These are phyloP conservation scores for Aelia acuminata DNA, from an alignment of 2,888 invertebrate genomes.

Conservation along the genomic window DNA sequence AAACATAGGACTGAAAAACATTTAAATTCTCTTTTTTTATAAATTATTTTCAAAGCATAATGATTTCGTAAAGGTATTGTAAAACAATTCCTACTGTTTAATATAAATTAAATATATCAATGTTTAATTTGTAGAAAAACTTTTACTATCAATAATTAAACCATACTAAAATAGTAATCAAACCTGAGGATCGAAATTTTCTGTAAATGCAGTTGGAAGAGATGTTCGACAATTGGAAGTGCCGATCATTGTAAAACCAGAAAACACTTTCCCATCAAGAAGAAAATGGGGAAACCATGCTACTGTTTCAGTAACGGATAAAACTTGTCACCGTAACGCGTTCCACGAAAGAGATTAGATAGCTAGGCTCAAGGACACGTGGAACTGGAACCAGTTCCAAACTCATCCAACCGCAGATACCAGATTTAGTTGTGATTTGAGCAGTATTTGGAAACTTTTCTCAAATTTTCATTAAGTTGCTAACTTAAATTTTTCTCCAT, in stretches of 20 bases:
- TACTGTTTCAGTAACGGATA: background rate
- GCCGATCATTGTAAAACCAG: background rate
- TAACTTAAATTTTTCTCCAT: too few relatives aligned
- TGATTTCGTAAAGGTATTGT: too few relatives aligned
- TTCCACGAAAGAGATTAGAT: constrained; percentile 34
- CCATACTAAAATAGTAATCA: too few relatives aligned
- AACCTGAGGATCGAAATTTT: background rate
- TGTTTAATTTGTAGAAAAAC: too few relatives aligned
- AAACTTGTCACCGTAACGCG: background rate
- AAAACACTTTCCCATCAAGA: background rate
- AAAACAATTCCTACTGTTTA: too few relatives aligned
- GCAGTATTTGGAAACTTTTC: too few relatives aligned
- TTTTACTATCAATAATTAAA: too few relatives aligned
- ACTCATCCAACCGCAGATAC: background rate
- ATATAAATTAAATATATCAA: too few relatives aligned
- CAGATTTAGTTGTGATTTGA: background rate
- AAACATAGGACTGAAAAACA: too few relatives aligned
- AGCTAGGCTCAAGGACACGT: constrained; percentile 7
- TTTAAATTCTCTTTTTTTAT: too few relatives aligned
- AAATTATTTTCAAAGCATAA: too few relatives aligned
- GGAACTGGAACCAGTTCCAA: constrained; percentile 19
- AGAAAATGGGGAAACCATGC: background rate
- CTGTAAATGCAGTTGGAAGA: background rate
- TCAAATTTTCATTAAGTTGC: too few relatives aligned
- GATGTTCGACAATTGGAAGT: background rate